Evolutionary conservation across 2,888 invertebrate species (phyloP).

Genomic region (Calliphora vomitoria): DNA sequence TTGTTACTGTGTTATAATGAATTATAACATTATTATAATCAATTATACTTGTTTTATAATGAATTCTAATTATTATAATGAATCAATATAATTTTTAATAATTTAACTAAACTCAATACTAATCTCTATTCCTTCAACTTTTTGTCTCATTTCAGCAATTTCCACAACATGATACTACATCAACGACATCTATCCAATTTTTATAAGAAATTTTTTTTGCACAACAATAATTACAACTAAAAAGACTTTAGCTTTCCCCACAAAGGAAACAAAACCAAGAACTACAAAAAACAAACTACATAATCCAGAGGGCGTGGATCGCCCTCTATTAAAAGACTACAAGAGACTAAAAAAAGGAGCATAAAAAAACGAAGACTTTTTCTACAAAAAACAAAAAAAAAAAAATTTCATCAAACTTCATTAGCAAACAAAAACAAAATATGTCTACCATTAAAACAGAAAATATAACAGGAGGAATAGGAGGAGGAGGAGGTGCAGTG

Average conservation of each 20-base stretch:
- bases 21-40: too few species aligned
- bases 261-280: conserved; percentile 33
- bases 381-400: conserved; percentile 1
- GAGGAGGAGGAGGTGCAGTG: conserved; percentile 37
- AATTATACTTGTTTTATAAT: too few species aligned
- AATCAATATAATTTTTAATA: too few species aligned
- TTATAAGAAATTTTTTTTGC: conserved; percentile 79
- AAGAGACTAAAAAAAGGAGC: conserved; percentile 57
- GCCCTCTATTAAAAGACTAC: conserved; percentile 60
- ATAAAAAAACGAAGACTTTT: conserved; percentile 54
- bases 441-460: conserved; percentile 77
- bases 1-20: too few species aligned
- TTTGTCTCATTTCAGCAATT: conserved; percentile 74
- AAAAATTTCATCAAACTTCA: not conserved
- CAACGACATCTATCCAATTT: conserved; percentile 82
- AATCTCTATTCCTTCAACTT: conserved; percentile 5
- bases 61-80: too few species aligned
- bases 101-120: conserved; percentile 1
- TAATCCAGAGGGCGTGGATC: conserved; percentile 69
- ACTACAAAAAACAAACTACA: not conserved
- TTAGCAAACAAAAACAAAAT: conserved; percentile 23
- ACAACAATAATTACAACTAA: conserved; percentile 70
- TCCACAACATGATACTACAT: conserved; percentile 80
- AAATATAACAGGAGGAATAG: conserved; percentile 60
- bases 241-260: conserved; percentile 66